Evolutionary conservation across 2,113 vertebrate species (phyloP).

Genomic region (Alectura lathami): DNA sequence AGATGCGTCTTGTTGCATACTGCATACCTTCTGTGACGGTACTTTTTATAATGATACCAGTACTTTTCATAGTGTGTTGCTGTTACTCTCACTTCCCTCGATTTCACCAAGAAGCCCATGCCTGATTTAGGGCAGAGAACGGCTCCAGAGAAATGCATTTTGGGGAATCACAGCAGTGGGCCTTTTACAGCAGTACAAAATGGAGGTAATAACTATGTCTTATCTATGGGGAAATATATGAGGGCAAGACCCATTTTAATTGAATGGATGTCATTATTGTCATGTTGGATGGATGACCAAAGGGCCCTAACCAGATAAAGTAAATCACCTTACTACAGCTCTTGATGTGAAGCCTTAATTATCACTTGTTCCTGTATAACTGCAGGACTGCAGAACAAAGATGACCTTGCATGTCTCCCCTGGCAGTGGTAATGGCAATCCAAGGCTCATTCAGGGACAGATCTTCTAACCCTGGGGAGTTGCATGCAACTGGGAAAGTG

Average conservation of each 20-base stretch:
- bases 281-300: background rate
- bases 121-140: background rate
- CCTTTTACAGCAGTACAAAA: background rate
- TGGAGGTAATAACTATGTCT: accelerated
- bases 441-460: background rate
- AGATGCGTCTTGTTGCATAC: background rate
- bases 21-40: accelerated
- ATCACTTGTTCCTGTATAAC: background rate
- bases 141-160: background rate
- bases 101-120: background rate
- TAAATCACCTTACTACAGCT: background rate
- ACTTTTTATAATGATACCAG: background rate
- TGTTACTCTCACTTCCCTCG: background rate
- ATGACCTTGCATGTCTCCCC: background rate
- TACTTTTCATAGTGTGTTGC: background rate
- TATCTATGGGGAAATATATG: background rate
- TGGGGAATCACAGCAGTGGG: background rate
- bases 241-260: background rate
- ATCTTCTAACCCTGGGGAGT: background rate
- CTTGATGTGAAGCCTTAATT: background rate
- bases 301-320: background rate
- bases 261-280: background rate
- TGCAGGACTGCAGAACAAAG: background rate
- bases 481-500: background rate
- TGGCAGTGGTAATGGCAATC: background rate